A percentile compares a stretch with the other conserved stretches of the same genome.
Conservation (phyloP, 2,113 vertebrate species). For the Athene cunicularia region DNA sequence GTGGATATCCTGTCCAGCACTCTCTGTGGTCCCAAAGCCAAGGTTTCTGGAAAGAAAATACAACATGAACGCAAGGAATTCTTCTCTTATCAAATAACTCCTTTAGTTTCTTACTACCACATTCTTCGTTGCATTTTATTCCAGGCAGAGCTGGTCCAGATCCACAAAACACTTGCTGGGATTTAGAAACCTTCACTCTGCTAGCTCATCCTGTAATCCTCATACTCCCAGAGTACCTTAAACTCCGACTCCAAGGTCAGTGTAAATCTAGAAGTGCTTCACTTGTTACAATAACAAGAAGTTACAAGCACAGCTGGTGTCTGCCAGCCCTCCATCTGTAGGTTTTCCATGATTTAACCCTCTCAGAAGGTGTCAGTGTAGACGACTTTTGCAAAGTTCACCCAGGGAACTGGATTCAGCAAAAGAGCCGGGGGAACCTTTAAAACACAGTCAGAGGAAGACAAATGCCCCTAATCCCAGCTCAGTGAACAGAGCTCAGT, state of each 20-base stretch:
- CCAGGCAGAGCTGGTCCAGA: not conserved
- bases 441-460: not conserved
- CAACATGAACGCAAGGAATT: not conserved
- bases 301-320: not conserved
- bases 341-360: not conserved
- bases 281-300: not conserved
- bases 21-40: constrained; percentile 88
- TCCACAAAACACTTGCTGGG: not conserved
- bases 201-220: not conserved
- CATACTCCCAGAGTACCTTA: not conserved
- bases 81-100: not conserved
- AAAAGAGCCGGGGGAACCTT: not conserved
- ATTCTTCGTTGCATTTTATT: not conserved
- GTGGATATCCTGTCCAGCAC: constrained; percentile 88
- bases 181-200: not conserved
- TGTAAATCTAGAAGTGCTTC: not conserved
- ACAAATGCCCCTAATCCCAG: not conserved
- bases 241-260: not conserved
- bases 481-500: not conserved
- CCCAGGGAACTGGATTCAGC: not conserved
- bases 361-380: not conserved
- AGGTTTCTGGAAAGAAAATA: constrained; percentile 78
- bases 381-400: not conserved
- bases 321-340: not conserved
- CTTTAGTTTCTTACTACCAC: not conserved